Percentiles rank a stretch among this genome's conserved stretches.
These are phyloP conservation scores for Characodon lateralis DNA, from an alignment of 2,797 vertebrate species.

Conservation along the genomic window DNA sequence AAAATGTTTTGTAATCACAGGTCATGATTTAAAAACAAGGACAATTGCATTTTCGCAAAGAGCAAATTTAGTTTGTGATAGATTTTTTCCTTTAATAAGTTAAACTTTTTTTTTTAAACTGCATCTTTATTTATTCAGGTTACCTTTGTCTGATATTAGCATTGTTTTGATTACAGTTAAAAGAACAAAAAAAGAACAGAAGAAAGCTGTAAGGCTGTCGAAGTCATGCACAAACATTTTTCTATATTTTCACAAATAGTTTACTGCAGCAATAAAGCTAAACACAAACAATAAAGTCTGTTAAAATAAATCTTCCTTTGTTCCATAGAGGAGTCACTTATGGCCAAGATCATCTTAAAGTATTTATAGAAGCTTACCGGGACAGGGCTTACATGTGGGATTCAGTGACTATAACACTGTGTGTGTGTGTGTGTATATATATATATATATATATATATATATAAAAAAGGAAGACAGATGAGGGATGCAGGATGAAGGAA, in stretches of 20 bases:
- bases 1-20: background rate
- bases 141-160: background rate
- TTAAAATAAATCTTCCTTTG: conserved; percentile 24
- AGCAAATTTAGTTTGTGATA: background rate
- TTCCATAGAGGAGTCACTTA: conserved; percentile 28
- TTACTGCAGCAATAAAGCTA: background rate
- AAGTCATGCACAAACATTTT: background rate
- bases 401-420: conserved; percentile 35
- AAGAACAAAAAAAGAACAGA: background rate
- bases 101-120: background rate
- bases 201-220: background rate
- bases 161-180: background rate
- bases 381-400: conserved; percentile 57
- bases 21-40: background rate
- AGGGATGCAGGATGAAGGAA: conserved; percentile 23
- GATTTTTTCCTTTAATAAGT: background rate
- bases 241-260: background rate
- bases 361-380: conserved; percentile 69
- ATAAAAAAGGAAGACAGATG: conserved; percentile 34
- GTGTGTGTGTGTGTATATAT: background rate
- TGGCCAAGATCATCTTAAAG: conserved; percentile 55
- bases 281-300: conserved; percentile 7
- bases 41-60: background rate
- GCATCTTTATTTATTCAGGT: background rate
- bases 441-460: background rate